Evolutionary conservation across 2,797 vertebrate genomes (phyloP).

Genomic region (Thamnophis elegans): DNA sequence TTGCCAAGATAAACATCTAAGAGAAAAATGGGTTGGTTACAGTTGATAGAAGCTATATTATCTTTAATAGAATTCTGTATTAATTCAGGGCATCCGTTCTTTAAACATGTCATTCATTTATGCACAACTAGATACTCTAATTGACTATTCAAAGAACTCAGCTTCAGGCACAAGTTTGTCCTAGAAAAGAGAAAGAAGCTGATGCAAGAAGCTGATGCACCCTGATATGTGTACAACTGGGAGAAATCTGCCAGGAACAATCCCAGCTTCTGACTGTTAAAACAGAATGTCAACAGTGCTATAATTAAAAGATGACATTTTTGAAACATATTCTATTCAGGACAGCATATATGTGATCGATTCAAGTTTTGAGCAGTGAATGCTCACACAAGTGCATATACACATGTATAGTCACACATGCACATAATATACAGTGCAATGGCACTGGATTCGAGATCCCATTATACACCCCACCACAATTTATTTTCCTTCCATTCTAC

Average conservation of each 20-base stretch:
- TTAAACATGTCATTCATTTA: slow-evolving; percentile 60
- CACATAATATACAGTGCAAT: not conserved
- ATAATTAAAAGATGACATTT: not conserved
- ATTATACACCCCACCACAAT: not conserved
- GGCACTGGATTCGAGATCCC: not conserved
- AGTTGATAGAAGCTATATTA: slow-evolving; percentile 39
- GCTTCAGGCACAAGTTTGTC: slow-evolving; percentile 61
- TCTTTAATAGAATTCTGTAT: slow-evolving; percentile 47
- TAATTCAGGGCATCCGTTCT: slow-evolving; percentile 49
- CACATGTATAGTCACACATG: not conserved
- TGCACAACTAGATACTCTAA: slow-evolving; percentile 54
- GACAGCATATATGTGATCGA: not conserved
- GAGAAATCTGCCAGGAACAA: slow-evolving; percentile 15
- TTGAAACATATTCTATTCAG: slow-evolving; percentile 9
- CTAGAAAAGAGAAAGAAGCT: slow-evolving; percentile 60
- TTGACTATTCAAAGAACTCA: slow-evolving; percentile 44
- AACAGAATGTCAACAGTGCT: slow-evolving; percentile 14
- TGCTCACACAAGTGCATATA: not conserved
- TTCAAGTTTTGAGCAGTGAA: not conserved
- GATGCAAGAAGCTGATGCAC: slow-evolving; percentile 59
- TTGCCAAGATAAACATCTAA: slow-evolving; percentile 55
- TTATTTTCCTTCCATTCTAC: not conserved
- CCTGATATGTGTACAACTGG: slow-evolving; percentile 45
- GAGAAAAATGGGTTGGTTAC: slow-evolving; percentile 47
- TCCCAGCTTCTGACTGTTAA: not conserved